Percentiles rank a stretch among this genome's conserved stretches.
phyloP scores from a whole-genome alignment of 2,797 vertebrate genomes.

The Channa striata region DNA sequence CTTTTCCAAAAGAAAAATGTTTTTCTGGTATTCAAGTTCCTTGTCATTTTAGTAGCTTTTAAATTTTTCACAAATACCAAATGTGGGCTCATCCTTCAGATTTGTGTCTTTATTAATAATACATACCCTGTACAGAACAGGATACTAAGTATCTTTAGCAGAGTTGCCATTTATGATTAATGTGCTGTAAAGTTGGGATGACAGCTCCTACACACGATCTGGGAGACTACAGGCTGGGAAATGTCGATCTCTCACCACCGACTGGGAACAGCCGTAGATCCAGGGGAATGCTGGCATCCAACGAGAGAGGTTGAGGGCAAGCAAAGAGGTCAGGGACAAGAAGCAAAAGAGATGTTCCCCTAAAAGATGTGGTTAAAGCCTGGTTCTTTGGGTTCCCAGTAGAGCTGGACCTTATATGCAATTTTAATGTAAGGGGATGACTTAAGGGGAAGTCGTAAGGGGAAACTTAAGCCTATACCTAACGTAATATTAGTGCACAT shows the following conservation, averaged over 20 bases:
- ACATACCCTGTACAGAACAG: slow-evolving; percentile 53
- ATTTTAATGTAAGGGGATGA: too few relatives aligned
- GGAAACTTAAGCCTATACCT: too few relatives aligned
- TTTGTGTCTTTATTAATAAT: slow-evolving; percentile 75
- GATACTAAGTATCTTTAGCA: slow-evolving; percentile 65
- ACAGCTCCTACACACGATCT: slow-evolving; percentile 74
- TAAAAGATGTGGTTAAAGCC: slow-evolving; percentile 40
- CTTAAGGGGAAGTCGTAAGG: too few relatives aligned
- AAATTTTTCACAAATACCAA: slow-evolving; percentile 60
- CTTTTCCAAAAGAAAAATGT: slow-evolving; percentile 20
- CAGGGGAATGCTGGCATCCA: slow-evolving; percentile 25
- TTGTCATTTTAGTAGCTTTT: slow-evolving; percentile 55
- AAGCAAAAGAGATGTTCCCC: slow-evolving; percentile 20
- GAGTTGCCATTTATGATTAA: slow-evolving; percentile 73
- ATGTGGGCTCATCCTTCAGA: slow-evolving; percentile 61
- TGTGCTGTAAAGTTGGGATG: slow-evolving; percentile 69
- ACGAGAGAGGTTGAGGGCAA: slow-evolving; percentile 17
- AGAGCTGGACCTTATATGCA: slow-evolving; percentile 11
- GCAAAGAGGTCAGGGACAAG: slow-evolving; percentile 22
- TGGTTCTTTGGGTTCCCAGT: neutral
- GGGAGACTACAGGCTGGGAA: slow-evolving; percentile 40
- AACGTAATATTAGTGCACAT: too few relatives aligned
- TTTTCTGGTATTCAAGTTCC: slow-evolving; percentile 28
- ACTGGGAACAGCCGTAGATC: slow-evolving; percentile 44
- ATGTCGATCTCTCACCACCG: slow-evolving; percentile 50